These are phyloP conservation scores for Chondrosia reniformis DNA, from an alignment of 37 sponge, comb jelly and placozoan genomes.

Conservation along the genomic window DNA sequence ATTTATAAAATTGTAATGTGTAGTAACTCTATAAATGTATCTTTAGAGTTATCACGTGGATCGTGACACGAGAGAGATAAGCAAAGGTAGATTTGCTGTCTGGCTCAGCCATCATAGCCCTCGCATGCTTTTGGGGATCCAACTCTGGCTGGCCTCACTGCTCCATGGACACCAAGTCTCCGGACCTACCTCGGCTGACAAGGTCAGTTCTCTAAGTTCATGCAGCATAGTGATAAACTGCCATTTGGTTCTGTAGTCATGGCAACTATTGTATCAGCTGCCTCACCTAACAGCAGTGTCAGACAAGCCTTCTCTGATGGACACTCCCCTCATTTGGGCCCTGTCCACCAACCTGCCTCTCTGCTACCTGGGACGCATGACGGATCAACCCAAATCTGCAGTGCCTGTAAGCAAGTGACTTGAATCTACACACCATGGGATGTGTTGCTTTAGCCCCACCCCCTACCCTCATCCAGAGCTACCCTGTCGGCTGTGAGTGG, in stretches of 20 bases:
- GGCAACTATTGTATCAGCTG: background rate
- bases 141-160: constrained; percentile 38
- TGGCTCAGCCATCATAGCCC: constrained; percentile 50
- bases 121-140: constrained; percentile 49
- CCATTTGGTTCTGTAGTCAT: background rate
- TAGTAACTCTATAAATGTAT: background rate
- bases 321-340: constrained; percentile 39
- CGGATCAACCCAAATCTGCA: background rate
- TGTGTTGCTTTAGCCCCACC: background rate
- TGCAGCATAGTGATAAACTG: background rate
- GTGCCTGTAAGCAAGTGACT: constrained; percentile 7
- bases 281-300: background rate
- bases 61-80: constrained; percentile 5
- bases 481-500: constrained; percentile 65
- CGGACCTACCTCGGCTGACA: background rate
- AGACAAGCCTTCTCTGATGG: background rate
- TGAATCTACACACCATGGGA: background rate
- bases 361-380: constrained; percentile 35
- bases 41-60: background rate
- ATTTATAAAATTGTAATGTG: background rate
- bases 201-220: background rate
- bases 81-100: constrained; percentile 22
- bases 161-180: constrained; percentile 27
- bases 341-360: constrained; percentile 49
- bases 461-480: background rate